Base-by-base conservation (phyloP, 2,888 invertebrate genomes). In the Ophioninae sp. region DNA sequence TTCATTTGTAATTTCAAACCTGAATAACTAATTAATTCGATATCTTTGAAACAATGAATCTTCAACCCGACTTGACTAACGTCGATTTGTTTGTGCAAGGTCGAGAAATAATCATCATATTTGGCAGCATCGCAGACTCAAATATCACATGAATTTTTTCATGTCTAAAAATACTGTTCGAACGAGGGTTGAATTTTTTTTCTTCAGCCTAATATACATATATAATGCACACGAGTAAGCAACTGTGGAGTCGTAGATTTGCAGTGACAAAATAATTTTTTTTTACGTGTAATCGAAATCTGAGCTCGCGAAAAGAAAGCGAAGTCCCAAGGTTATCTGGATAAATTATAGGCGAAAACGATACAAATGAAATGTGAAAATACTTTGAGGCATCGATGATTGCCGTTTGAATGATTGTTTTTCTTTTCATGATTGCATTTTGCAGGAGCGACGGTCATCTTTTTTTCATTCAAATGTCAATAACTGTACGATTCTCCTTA, bases 201-300 rank as follows among this genome's bases (percentile, higher is more conserved):
- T 50, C 50, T 10, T 50, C 50, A 17, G 17, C 17, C 50, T 50
- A 5, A 62, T 69, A 56, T 62, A 80, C 23, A 56, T 59, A 57
- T 75, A 67, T 39, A 75, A 50, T 57, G n/a, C 30, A 78, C 59
- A 73, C 37, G 37, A 72, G 72, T 73, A 79, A 72, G 68, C 70
- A 76, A 75, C 37, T 37, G 68, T 21, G 72, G 68, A 72, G 76
- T 67, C 41, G 50, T 65, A 81, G 72, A 57, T 76, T 84, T 84
- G 41, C 76, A 75, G 70, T 75, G 84, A 57, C 59, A 72, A 50
- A 70, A 30, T 1, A 80, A 7, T 67, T 72, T 79, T 70, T 78
- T 81, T 70, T 72, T 67, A 61, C 30, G 61, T 72, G 68, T 84
- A 79, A 84, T 80, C 21, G 64, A 20, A 72, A 81, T 81, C 30